phyloP scores from a whole-genome alignment of 2,888 invertebrate genomes.

The Caenorhabditis parvicauda region DNA sequence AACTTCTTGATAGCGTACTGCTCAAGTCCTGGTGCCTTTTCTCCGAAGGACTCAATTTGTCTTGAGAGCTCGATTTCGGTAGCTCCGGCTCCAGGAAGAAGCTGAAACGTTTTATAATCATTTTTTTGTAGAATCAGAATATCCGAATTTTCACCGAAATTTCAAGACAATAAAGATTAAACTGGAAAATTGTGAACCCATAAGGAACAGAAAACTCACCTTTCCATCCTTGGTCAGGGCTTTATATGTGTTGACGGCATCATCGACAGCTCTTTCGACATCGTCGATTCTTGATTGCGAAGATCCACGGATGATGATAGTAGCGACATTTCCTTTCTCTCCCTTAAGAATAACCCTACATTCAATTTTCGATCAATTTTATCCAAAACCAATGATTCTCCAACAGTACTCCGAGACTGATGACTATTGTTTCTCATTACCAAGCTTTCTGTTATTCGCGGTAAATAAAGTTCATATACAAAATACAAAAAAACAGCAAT shows the following conservation, averaged over 20 bases:
- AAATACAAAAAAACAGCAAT: no score
- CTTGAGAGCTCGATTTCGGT: conserved; percentile 88
- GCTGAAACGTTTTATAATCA: conserved; percentile 58
- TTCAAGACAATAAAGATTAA: not conserved
- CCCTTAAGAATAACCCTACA: no score
- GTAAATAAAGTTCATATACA: not conserved
- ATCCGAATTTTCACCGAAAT: not conserved
- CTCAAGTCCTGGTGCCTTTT: conserved; percentile 85
- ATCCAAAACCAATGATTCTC: no score
- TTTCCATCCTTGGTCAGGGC: conserved; percentile 74
- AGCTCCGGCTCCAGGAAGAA: conserved; percentile 91
- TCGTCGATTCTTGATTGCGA: conserved; percentile 99
- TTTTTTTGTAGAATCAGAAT: conserved; percentile 64
- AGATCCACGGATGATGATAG: conserved; percentile 89
- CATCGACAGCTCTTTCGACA: conserved; percentile 93
- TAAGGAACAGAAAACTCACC: conserved; percentile 8
- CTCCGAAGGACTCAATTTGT: conserved; percentile 81
- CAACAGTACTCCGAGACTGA: no score
- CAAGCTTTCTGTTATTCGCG: not conserved
- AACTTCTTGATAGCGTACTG: conserved; percentile 96
- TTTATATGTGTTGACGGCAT: conserved; percentile 98
- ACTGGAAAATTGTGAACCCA: not conserved
- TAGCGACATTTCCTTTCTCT: conserved; percentile 82
- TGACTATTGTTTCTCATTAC: not conserved
- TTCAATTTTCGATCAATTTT: no score